Conservation (phyloP, 2,888 invertebrate genomes). For the Lordiphosa andalusiaca region DNA sequence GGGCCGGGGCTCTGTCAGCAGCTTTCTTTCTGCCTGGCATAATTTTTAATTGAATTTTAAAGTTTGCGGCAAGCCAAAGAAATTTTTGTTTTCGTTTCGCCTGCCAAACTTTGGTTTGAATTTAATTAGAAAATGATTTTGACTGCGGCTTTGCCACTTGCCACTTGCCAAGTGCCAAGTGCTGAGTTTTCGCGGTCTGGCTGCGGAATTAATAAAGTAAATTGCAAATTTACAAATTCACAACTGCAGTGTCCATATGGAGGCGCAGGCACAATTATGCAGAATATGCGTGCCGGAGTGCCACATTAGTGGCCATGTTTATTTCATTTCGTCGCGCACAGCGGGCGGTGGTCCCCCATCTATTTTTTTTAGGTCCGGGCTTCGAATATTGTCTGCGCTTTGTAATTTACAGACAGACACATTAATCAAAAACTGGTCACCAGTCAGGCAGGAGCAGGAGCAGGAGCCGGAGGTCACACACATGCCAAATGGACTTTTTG, state of each 20-base stretch:
- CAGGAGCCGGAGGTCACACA: slow-evolving; percentile 14
- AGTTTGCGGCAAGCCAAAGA: slow-evolving; percentile 65
- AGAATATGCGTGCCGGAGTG: slow-evolving; percentile 23
- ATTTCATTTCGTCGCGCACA: slow-evolving; percentile 64
- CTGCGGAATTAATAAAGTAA: slow-evolving; percentile 57
- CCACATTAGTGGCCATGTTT: slow-evolving; percentile 68
- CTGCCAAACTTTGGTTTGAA: slow-evolving; percentile 58
- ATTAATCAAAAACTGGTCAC: slow-evolving; percentile 78
- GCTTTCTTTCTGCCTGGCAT: slow-evolving; percentile 42
- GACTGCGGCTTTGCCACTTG: slow-evolving; percentile 63
- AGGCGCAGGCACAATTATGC: slow-evolving; percentile 23
- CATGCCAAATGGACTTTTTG: slow-evolving; percentile 43
- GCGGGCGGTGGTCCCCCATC: slow-evolving; percentile 24
- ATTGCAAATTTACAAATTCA: slow-evolving; percentile 44
- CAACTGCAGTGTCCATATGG: slow-evolving; percentile 24
- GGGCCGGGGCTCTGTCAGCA: slow-evolving; percentile 15
- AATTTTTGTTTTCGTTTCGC: slow-evolving; percentile 67
- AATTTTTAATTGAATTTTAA: slow-evolving; percentile 76
- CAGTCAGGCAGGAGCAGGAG: slow-evolving; percentile 5
- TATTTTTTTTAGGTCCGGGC: slow-evolving; percentile 18
- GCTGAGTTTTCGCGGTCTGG: slow-evolving; percentile 48
- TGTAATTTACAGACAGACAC: slow-evolving; percentile 79
- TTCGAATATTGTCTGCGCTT: slow-evolving; percentile 70
- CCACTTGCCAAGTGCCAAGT: slow-evolving; percentile 37
- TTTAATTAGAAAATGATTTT: slow-evolving; percentile 76